These are phyloP conservation scores for Pyrocephalus nanus DNA, from an alignment of 2,797 vertebrate species.

Conservation along the genomic window DNA sequence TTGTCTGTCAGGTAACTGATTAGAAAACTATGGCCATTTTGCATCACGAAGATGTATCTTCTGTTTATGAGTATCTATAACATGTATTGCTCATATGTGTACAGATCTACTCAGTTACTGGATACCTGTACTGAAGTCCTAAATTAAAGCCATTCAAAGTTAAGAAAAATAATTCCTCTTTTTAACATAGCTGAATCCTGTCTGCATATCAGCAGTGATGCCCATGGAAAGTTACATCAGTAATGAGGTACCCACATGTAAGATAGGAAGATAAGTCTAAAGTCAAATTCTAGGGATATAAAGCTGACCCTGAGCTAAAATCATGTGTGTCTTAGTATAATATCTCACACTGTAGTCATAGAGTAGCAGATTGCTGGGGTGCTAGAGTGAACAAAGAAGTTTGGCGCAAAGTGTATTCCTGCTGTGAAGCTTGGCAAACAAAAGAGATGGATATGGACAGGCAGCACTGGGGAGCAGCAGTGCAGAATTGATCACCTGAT, in stretches of 20 bases:
- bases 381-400: neutral
- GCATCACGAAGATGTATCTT: neutral
- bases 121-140: neutral
- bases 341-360: neutral
- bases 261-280: neutral
- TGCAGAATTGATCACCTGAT: neutral
- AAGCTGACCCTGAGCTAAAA: neutral
- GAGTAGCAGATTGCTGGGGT: neutral
- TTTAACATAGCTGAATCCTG: neutral
- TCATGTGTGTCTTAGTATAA: neutral
- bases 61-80: neutral
- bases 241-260: neutral
- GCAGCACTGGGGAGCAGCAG: fast-evolving
- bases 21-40: neutral
- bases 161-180: neutral
- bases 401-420: neutral
- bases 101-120: neutral
- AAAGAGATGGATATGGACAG: neutral
- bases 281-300: neutral
- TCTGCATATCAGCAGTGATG: neutral
- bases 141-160: neutral
- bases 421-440: neutral
- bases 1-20: neutral
- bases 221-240: neutral
- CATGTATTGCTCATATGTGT: fast-evolving